A percentile compares a stretch with the other conserved stretches of the same genome.
Conservation (phyloP, 2,113 vertebrate species). For the Pogonocichla stellata region DNA sequence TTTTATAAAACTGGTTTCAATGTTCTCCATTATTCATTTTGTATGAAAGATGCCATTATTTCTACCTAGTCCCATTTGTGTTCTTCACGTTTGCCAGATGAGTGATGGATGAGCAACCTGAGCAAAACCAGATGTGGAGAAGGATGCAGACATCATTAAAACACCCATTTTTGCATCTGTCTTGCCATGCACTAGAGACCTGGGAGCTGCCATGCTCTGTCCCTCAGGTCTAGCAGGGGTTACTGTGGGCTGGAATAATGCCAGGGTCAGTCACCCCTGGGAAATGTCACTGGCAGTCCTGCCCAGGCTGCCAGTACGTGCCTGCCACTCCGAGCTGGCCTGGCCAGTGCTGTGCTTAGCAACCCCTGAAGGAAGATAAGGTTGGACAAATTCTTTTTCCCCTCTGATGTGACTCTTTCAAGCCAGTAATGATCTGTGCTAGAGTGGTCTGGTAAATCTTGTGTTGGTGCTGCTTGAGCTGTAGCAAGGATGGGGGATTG, state of each 20-base stretch:
- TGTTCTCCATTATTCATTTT: neutral
- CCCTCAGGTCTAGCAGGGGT: neutral
- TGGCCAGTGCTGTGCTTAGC: neutral
- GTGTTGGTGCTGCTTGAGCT: neutral
- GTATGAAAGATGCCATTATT: neutral
- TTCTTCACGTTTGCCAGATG: neutral
- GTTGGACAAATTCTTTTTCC: neutral
- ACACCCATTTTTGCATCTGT: neutral
- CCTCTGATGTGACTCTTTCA: neutral
- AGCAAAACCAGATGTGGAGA: neutral
- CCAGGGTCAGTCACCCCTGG: neutral
- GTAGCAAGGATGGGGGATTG: neutral
- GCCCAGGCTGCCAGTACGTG: constrained; percentile 3
- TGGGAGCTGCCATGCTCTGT: neutral
- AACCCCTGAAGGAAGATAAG: neutral
- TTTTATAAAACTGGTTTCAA: neutral
- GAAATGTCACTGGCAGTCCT: constrained; percentile 30
- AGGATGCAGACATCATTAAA: neutral
- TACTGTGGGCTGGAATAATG: neutral
- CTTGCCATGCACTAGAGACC: neutral
- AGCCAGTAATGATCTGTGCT: neutral
- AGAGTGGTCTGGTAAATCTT: neutral
- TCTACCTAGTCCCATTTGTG: neutral
- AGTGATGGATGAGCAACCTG: neutral
- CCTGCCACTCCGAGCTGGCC: neutral